Base-by-base conservation (phyloP, 1,140 invertebrate genomes). In the Steinernema khuongi region DNA sequence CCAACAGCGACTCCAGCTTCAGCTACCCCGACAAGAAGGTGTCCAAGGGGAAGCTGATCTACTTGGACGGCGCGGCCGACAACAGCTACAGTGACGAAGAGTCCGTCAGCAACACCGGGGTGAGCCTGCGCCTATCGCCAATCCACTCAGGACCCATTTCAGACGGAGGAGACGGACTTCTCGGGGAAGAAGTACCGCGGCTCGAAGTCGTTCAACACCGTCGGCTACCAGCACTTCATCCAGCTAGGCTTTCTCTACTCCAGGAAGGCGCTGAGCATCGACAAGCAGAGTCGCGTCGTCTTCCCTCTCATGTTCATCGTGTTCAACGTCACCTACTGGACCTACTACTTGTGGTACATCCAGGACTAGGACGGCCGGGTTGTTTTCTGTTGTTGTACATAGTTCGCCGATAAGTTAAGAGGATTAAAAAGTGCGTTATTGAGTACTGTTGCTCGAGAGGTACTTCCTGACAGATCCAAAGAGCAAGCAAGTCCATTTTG, bases 291-390 rank as follows among this genome's bases (percentile, higher is more conserved):
- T 32, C 90, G 93, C 82, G 94, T 96, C 86, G 92, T 95, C 81
- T 96, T 96, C 87, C 93, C 93, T 2, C 93, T 96, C 66, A 94
- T 93, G 88, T 96, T 96, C 88, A 92, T 94, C 76, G 95, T 93
- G 87, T 96, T 96, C 89, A 95, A 96, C 87, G 90, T 96, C 68
- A 95, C 94, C 93, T 95, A 96, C 87, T 96, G 94, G 93, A 94
- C 95, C 86, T 94, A 95, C 81, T 96, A 96, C 84, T 88, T 95
- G 79, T 60, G 50, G 50, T 60, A 14, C 22, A 60, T 60, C 22
- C 50, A 60, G 50, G 50, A 60, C 4, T 60, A 41, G 50, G 19
- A 60, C 14, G 22, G 11, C 14, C 26, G 14, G 50, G 14, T 60
- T 7, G 36, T 41, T 41, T 7, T 60, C 26, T 7, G 7, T 60